A percentile compares a stretch with the other conserved stretches of the same genome.
Conservation (phyloP, 2,797 vertebrate species). For the Pseudochaenichthys georgianus region DNA sequence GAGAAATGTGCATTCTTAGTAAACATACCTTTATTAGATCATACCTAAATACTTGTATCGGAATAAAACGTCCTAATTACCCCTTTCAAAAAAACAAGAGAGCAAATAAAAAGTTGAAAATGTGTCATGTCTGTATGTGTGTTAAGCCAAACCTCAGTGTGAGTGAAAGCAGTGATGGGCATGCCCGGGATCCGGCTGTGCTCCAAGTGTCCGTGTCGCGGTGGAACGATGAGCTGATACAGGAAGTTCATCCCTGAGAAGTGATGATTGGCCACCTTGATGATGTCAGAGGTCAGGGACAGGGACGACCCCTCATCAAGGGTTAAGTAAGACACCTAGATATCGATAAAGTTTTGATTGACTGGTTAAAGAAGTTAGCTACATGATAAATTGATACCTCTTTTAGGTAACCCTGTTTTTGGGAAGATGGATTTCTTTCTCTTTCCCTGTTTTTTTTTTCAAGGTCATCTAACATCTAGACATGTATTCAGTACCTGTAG, state of each 20-base stretch:
- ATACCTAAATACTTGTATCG: background rate
- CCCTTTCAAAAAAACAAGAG: background rate
- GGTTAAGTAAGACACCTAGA: constrained; percentile 86
- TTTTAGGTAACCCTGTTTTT: background rate
- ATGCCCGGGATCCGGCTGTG: constrained; percentile 86
- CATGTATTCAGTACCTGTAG: constrained; percentile 73
- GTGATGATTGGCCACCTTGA: constrained; percentile 86
- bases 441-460: accelerated
- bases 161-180: constrained; percentile 88
- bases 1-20: background rate
- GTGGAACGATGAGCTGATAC: constrained; percentile 86
- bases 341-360: background rate
- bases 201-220: constrained; percentile 88
- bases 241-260: constrained; percentile 88
- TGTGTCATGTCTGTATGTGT: background rate
- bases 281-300: constrained; percentile 82
- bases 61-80: background rate
- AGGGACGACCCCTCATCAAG: constrained; percentile 89
- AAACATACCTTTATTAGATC: background rate
- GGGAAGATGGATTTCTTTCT: background rate
- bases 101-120: background rate
- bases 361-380: too few species aligned
- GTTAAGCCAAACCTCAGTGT: constrained; percentile 85
- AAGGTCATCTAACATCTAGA: background rate
- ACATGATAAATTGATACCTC: background rate